Percentiles rank a stretch among this genome's conserved stretches.
Evolutionary conservation across 2,797 vertebrate species (phyloP).

Genomic region (Momotus momota): DNA sequence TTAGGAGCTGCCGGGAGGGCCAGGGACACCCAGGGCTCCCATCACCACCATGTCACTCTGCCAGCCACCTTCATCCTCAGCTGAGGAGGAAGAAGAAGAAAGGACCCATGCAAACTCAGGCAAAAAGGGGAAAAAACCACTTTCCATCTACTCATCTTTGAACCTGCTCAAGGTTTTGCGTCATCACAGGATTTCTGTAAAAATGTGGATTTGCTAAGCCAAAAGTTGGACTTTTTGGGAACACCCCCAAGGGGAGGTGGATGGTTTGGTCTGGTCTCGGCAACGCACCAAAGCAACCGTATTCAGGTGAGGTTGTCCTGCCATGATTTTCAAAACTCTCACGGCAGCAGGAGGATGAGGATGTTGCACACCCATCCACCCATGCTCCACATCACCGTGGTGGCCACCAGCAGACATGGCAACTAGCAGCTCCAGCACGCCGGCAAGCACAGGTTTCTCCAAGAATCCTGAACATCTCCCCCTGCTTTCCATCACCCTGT

Average conservation of each 20-base stretch:
- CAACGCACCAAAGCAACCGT: accelerated
- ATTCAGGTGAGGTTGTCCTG: neutral
- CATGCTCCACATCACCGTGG: accelerated
- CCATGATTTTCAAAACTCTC: accelerated
- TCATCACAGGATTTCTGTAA: neutral
- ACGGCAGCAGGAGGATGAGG: accelerated
- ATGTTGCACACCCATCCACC: neutral
- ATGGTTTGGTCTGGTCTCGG: neutral
- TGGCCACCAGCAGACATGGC: neutral
- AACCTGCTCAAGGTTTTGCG: neutral
- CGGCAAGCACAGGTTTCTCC: neutral
- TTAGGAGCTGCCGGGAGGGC: neutral
- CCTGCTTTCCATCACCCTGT: neutral
- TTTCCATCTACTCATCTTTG: neutral
- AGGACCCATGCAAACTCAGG: neutral
- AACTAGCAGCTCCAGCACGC: neutral
- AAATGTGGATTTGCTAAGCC: neutral
- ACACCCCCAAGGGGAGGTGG: neutral
- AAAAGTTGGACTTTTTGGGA: neutral
- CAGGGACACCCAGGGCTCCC: neutral
- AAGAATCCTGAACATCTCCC: neutral
- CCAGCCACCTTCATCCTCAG: neutral
- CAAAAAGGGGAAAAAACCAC: neutral
- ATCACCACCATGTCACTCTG: neutral
- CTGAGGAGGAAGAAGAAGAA: neutral